Conservation (phyloP, 2,113 vertebrate species). For the Dicaeum eximium region DNA sequence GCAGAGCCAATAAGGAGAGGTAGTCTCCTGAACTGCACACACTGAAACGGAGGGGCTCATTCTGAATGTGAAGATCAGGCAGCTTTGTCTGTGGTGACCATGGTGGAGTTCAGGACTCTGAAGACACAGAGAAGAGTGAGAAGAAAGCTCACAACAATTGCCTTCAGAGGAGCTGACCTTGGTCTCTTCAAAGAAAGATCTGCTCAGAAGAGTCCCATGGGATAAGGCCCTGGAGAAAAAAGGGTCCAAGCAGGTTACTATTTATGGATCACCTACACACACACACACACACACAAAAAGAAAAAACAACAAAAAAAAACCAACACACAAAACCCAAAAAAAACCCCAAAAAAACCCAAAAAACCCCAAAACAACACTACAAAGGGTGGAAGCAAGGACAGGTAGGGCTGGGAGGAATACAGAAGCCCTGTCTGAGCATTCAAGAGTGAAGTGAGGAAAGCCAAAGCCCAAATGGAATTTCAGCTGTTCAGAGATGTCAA, state of each 20-base stretch:
- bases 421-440: background rate
- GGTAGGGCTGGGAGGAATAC: background rate
- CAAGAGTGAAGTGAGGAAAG: background rate
- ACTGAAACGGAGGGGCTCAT: fast-evolving
- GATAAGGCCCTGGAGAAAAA: background rate
- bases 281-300: too few relatives aligned
- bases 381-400: background rate
- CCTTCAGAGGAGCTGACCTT: background rate
- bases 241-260: background rate
- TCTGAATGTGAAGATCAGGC: background rate
- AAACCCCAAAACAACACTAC: too few relatives aligned
- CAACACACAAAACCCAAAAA: background rate
- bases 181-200: background rate
- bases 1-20: background rate
- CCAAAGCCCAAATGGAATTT: background rate
- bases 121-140: background rate
- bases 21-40: background rate
- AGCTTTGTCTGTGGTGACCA: background rate
- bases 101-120: background rate
- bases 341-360: too few relatives aligned
- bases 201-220: background rate
- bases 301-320: background rate
- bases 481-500: background rate
- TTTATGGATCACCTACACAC: background rate
- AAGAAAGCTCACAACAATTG: background rate